These are phyloP conservation scores for Pseudopipra pipra DNA, from an alignment of 2,113 vertebrate genomes.

Conservation along the genomic window DNA sequence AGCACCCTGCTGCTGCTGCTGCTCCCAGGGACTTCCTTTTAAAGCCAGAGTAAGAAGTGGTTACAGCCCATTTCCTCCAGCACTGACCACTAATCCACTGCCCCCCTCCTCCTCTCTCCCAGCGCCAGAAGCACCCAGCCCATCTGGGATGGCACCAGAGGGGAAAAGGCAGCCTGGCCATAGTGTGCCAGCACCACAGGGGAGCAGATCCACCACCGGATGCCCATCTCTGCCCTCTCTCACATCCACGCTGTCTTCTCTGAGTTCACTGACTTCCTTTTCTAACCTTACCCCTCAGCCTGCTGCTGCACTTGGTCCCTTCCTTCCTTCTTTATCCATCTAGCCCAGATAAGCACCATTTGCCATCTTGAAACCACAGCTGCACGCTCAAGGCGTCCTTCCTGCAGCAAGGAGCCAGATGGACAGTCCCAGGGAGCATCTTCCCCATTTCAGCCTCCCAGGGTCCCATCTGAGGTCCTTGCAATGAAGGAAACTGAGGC, in stretches of 20 bases:
- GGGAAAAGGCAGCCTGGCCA: not conserved
- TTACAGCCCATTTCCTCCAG: not conserved
- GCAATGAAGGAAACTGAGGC: not conserved
- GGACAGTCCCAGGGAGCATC: not conserved
- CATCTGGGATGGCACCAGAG: not conserved
- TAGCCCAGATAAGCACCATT: not conserved
- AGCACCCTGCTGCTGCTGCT: not conserved
- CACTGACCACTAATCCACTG: not conserved
- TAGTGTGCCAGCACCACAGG: fast-evolving
- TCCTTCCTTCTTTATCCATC: slow-evolving; percentile 26
- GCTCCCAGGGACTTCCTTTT: not conserved
- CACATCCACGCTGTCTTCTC: not conserved
- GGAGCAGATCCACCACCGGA: not conserved
- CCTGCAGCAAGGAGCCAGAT: not conserved
- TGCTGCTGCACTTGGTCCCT: not conserved
- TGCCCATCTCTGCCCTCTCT: not conserved
- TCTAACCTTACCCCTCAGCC: not conserved
- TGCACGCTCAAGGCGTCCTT: not conserved
- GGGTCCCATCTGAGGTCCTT: not conserved
- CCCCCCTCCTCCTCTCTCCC: not conserved
- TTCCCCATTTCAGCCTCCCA: not conserved
- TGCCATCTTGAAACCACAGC: not conserved
- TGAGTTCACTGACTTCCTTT: not conserved
- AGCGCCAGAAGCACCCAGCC: not conserved
- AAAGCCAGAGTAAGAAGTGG: slow-evolving; percentile 5